phyloP scores from a whole-genome alignment of 2,888 invertebrate genomes.

The Caenorhabditis wallacei region DNA sequence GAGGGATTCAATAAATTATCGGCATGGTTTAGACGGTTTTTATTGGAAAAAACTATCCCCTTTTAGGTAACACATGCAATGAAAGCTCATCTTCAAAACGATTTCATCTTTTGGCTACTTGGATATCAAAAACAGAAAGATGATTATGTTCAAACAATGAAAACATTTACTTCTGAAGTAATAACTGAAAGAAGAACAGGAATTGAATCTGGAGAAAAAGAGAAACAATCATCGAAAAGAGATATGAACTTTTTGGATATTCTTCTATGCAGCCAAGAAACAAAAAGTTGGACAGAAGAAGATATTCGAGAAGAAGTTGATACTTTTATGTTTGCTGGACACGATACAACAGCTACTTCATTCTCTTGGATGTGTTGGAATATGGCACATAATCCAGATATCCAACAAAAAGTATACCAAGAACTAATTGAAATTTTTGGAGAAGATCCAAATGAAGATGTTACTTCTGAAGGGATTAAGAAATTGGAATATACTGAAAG shows the following conservation, averaged over 20 bases:
- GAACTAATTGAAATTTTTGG: constrained; percentile 16
- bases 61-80: not conserved
- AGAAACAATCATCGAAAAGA: constrained; percentile 1
- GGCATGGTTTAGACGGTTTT: constrained; percentile 51
- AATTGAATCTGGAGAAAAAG: not conserved
- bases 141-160: constrained; percentile 9
- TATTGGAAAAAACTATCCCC: not conserved
- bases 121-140: constrained; percentile 27
- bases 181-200: constrained; percentile 2
- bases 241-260: constrained; percentile 36
- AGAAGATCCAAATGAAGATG: constrained; percentile 10
- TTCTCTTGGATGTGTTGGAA: constrained; percentile 30
- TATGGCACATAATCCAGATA: constrained; percentile 28
- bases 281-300: constrained; percentile 2
- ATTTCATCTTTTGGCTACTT: not conserved
- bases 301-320: constrained; percentile 23
- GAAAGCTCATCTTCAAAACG: constrained; percentile 13
- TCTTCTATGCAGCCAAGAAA: constrained; percentile 9
- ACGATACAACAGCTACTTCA: constrained; percentile 14
- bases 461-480: constrained; percentile 6
- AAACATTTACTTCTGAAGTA: constrained; percentile 9
- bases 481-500: constrained; percentile 25
- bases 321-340: constrained; percentile 17
- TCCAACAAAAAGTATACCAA: constrained; percentile 14
- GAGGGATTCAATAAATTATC: constrained; percentile 56